These are phyloP conservation scores for Leucophenga montana DNA, from an alignment of 2,888 invertebrate genomes.

Conservation along the genomic window DNA sequence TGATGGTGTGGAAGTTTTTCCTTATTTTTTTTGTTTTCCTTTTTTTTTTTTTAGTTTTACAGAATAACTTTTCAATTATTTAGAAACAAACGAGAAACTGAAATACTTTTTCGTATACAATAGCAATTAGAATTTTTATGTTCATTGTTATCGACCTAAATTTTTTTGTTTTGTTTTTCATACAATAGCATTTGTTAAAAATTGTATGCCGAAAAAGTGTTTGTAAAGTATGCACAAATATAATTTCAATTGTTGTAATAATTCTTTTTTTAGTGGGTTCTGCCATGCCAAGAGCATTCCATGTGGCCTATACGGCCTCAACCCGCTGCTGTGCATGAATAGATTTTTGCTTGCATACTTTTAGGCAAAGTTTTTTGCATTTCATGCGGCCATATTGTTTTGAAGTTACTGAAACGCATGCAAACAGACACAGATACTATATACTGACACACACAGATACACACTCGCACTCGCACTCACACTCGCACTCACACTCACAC, in stretches of 20 bases:
- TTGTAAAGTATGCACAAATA: conserved; percentile 60
- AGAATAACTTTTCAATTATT: conserved; percentile 60
- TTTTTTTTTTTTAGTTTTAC: conserved; percentile 18
- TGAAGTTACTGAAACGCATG: conserved; percentile 20
- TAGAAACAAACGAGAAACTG: conserved; percentile 52
- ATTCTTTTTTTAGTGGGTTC: conserved; percentile 34
- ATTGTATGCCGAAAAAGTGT: conserved; percentile 42
- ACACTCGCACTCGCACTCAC: conserved; percentile 63
- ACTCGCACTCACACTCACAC: conserved; percentile 59
- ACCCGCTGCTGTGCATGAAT: neutral
- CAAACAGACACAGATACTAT: conserved; percentile 39
- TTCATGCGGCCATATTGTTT: conserved; percentile 30
- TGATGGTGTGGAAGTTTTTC: too few relatives aligned
- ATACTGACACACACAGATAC: conserved; percentile 47
- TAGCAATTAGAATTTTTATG: neutral
- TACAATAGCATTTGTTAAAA: neutral
- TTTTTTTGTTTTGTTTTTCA: too few relatives aligned
- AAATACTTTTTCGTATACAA: too few relatives aligned
- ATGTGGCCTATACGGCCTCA: too few relatives aligned
- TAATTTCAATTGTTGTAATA: conserved; percentile 58
- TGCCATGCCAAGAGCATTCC: conserved; percentile 15
- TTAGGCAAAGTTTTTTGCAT: conserved; percentile 56
- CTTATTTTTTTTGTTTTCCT: too few relatives aligned
- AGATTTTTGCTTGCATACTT: conserved; percentile 65
- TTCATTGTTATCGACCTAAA: neutral